Conservation (phyloP, 1,140 invertebrate genomes). For the Wasmannia auropunctata region DNA sequence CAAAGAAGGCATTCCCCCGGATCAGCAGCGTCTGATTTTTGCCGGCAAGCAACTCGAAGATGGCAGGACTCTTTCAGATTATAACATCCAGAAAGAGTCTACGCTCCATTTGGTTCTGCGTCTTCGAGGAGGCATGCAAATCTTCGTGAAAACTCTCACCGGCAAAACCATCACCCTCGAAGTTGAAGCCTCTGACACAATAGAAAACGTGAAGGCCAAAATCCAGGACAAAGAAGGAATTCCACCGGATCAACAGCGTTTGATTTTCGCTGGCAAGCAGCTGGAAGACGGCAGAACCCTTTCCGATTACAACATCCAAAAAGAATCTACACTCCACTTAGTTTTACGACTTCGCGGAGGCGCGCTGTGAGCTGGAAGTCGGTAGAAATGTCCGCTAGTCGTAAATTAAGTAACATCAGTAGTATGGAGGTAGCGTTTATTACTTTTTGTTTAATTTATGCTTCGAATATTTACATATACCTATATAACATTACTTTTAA, state of each 20-base stretch:
- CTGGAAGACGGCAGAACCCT: constrained; percentile 82
- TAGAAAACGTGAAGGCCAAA: constrained; percentile 89
- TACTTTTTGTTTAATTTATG: constrained; percentile 10
- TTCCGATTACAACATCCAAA: constrained; percentile 41
- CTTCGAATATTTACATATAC: background rate
- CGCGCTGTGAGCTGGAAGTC: background rate
- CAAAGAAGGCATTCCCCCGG: constrained; percentile 23
- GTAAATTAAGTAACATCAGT: background rate
- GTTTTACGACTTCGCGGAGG: constrained; percentile 72
- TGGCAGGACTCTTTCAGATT: constrained; percentile 14
- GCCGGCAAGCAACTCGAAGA: constrained; percentile 34
- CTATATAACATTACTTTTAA: background rate
- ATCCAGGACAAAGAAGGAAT: constrained; percentile 85
- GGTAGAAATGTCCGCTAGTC: background rate
- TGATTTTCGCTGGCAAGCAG: constrained; percentile 86
- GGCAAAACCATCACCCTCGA: constrained; percentile 89
- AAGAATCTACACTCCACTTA: constrained; percentile 81
- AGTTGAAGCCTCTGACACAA: constrained; percentile 88
- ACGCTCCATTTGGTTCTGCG: constrained; percentile 37
- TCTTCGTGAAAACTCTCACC: constrained; percentile 89
- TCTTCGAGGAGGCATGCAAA: constrained; percentile 51
- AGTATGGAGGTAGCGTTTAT: background rate
- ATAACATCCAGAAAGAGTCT: constrained; percentile 31
- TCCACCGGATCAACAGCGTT: constrained; percentile 85
- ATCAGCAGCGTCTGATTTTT: constrained; percentile 22